Conservation (phyloP, 2,113 vertebrate species). For the Caretta caretta region DNA sequence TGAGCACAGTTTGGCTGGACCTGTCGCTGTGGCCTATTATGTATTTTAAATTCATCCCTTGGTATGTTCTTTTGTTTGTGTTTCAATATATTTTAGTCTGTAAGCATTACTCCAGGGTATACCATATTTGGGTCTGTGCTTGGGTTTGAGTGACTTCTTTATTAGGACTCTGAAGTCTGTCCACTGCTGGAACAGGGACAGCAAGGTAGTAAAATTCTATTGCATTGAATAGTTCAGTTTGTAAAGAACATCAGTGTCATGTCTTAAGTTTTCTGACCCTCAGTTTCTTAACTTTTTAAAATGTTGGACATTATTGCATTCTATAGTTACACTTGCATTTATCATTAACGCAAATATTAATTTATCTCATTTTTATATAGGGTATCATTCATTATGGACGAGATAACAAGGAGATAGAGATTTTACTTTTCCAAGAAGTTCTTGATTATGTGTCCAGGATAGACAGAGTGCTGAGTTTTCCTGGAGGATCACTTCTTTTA, state of each 20-base stretch:
- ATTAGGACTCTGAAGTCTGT: neutral
- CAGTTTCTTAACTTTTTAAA: neutral
- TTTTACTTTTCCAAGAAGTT: conserved; percentile 95
- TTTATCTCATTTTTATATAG: conserved; percentile 71
- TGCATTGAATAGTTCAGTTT: neutral
- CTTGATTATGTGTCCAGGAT: conserved; percentile 90
- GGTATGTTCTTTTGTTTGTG: neutral
- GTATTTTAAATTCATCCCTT: conserved; percentile 25
- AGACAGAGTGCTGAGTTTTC: conserved; percentile 92
- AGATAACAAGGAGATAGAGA: conserved; percentile 91
- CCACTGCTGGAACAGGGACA: neutral
- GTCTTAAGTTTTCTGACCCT: neutral
- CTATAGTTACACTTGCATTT: neutral
- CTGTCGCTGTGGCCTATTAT: neutral
- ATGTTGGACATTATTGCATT: neutral
- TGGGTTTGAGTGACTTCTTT: neutral
- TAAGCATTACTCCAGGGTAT: neutral
- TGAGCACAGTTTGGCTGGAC: neutral
- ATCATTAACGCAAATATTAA: neutral
- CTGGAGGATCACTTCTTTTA: conserved; percentile 93
- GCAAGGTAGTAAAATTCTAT: neutral
- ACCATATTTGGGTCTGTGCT: neutral
- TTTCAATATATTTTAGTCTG: neutral
- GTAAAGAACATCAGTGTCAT: fast-evolving
- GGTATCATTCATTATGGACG: conserved; percentile 92